Conservation (phyloP, 2,797 vertebrate species). For the Poecilia gillii region DNA sequence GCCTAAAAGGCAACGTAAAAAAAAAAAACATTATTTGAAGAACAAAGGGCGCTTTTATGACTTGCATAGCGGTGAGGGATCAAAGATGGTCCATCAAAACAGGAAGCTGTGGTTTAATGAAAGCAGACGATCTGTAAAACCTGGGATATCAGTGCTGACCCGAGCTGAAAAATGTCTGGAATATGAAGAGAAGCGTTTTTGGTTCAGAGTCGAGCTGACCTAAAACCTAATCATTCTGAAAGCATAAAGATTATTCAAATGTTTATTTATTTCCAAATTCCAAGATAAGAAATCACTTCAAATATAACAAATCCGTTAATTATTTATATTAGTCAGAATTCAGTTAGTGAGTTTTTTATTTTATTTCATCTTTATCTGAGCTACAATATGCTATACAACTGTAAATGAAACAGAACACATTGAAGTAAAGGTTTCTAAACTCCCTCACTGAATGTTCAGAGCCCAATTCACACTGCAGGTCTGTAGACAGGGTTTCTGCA, state of each 20-base stretch:
- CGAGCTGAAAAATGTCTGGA: background rate
- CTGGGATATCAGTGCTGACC: background rate
- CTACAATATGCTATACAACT: background rate
- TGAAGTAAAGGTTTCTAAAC: too few species aligned
- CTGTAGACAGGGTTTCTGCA: too few species aligned
- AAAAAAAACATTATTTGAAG: constrained; percentile 15
- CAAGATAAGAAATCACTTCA: background rate
- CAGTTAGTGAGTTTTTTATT: background rate
- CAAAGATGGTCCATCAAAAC: constrained; percentile 1
- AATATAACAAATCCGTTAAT: background rate
- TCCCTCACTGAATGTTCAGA: background rate
- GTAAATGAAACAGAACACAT: background rate
- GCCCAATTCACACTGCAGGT: background rate
- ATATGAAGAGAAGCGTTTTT: background rate
- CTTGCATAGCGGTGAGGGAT: background rate
- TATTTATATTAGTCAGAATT: background rate
- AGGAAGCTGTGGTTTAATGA: background rate
- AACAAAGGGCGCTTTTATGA: constrained; percentile 21
- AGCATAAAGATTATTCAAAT: too few species aligned
- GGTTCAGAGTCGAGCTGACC: background rate
- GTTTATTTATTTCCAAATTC: background rate
- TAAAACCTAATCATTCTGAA: background rate
- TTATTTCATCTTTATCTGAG: background rate
- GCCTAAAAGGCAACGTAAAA: constrained; percentile 12
- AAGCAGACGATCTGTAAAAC: background rate